phyloP scores from a whole-genome alignment of 2,888 invertebrate genomes.

The Drosophila tanythrix region DNA sequence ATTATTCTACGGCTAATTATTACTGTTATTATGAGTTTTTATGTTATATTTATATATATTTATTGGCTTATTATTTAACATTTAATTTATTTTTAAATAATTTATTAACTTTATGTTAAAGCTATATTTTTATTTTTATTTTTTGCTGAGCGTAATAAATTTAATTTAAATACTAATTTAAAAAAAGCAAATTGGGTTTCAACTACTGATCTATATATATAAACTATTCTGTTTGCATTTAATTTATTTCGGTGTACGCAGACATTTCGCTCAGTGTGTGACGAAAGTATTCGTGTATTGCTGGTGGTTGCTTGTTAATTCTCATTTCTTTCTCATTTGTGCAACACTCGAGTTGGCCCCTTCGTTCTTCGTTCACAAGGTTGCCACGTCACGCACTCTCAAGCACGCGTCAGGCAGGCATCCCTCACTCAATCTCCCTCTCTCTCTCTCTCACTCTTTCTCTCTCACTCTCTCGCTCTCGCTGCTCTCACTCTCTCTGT shows the following conservation, averaged over 20 bases:
- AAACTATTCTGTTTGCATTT: not conserved
- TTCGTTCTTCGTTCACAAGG: constrained; percentile 38
- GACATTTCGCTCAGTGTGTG: constrained; percentile 12
- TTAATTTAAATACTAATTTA: not conserved
- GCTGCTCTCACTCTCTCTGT: not conserved
- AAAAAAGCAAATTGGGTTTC: not conserved
- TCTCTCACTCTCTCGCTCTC: not conserved
- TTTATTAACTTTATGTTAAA: not conserved
- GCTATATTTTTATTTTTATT: too few species aligned
- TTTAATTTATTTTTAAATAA: not conserved
- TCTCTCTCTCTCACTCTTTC: not conserved
- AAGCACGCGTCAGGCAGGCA: constrained; percentile 60
- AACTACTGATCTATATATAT: too few species aligned
- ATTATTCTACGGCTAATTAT: not conserved
- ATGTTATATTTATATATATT: rapidly evolving
- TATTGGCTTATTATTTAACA: not conserved
- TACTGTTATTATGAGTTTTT: not conserved
- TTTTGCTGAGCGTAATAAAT: not conserved
- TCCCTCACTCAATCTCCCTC: constrained; percentile 26
- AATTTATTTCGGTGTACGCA: not conserved
- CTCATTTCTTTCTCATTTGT: constrained; percentile 56
- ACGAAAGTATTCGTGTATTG: constrained; percentile 26
- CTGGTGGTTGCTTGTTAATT: constrained; percentile 54
- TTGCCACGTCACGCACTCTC: constrained; percentile 68
- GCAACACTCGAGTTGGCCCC: constrained; percentile 46